Conservation (phyloP, 2,797 vertebrate species). For the Prionace glauca region DNA sequence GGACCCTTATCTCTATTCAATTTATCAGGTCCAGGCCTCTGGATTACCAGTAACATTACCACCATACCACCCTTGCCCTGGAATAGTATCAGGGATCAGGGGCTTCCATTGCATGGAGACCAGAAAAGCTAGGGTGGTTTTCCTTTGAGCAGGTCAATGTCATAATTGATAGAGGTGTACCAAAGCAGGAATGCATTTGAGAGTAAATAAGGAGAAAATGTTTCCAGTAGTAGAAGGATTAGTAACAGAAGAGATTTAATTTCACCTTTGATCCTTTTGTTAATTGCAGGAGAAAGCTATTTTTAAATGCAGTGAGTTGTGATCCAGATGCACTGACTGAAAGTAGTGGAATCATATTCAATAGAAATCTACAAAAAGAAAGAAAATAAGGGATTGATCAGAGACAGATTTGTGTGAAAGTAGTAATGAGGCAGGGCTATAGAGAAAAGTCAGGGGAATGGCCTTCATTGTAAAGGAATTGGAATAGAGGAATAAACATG, state of each 20-base stretch:
- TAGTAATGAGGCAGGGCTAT: not conserved
- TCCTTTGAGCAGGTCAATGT: not conserved
- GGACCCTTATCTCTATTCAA: not conserved
- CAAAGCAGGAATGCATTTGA: no score
- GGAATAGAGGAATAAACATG: no score
- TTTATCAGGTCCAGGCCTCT: not conserved
- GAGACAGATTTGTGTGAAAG: not conserved
- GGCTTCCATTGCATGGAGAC: not conserved
- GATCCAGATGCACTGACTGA: not conserved
- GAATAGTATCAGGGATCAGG: not conserved
- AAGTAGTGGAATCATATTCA: not conserved
- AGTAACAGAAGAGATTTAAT: not conserved
- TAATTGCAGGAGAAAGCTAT: not conserved
- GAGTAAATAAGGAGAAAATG: no score
- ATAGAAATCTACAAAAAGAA: not conserved
- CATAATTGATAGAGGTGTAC: not conserved
- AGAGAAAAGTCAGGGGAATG: not conserved
- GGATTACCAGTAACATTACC: no score
- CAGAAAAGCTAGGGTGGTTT: not conserved
- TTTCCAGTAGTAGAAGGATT: not conserved
- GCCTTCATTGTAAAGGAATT: no score
- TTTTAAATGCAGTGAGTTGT: not conserved
- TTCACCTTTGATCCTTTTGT: not conserved
- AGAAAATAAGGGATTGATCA: not conserved
- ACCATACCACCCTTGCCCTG: not conserved